Percentiles rank a stretch among this genome's conserved stretches.
Evolutionary conservation across 2,888 invertebrate genomes (phyloP).

Genomic region (Athrips mouffetella): DNA sequence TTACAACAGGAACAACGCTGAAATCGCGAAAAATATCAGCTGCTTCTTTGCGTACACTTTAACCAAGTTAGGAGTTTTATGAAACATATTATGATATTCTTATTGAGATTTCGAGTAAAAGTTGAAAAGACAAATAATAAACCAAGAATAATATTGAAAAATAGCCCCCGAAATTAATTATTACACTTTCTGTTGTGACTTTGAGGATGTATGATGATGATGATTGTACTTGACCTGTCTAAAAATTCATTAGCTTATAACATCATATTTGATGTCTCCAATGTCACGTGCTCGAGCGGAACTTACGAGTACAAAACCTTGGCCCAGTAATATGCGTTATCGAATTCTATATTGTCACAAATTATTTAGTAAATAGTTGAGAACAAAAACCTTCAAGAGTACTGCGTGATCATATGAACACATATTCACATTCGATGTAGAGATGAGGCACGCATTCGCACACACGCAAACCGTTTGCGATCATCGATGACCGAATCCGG

Average conservation of each 20-base stretch:
- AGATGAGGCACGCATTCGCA: constrained; percentile 17
- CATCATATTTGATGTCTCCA: constrained; percentile 5
- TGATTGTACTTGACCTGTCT: too few relatives aligned
- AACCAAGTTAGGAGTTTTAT: too few relatives aligned
- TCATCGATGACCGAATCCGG: constrained; percentile 55
- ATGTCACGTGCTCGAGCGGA: constrained; percentile 2
- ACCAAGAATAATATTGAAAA: too few relatives aligned
- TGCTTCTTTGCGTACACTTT: too few relatives aligned
- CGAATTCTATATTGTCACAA: constrained; percentile 44
- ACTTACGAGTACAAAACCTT: constrained; percentile 16
- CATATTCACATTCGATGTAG: constrained; percentile 27
- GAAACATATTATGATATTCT: too few relatives aligned
- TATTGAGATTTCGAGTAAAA: too few relatives aligned
- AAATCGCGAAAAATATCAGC: too few relatives aligned
- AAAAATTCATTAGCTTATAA: not conserved
- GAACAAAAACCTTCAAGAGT: constrained; percentile 46
- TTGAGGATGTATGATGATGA: too few relatives aligned
- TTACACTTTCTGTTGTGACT: too few relatives aligned
- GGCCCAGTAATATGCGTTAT: constrained; percentile 26
- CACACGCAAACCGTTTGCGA: constrained; percentile 34
- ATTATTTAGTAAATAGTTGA: constrained; percentile 45
- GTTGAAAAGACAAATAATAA: too few relatives aligned
- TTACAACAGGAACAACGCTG: too few relatives aligned
- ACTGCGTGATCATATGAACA: constrained; percentile 31
- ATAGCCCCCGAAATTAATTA: too few relatives aligned